Conservation (phyloP, 2,113 vertebrate genomes). For the Sturnus vulgaris region DNA sequence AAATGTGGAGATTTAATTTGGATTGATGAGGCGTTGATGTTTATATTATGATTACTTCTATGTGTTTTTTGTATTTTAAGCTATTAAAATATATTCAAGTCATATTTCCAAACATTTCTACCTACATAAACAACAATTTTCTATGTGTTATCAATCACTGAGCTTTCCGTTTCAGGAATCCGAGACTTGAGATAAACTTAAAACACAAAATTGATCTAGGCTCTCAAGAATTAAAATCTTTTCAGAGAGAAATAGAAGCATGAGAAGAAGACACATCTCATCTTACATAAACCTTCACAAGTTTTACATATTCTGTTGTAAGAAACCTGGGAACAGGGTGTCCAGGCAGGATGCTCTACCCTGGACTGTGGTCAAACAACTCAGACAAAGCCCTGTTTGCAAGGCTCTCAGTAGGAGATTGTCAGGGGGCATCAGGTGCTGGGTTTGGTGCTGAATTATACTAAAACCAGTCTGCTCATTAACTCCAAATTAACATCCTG, state of each 20-base stretch:
- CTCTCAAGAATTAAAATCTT: not conserved
- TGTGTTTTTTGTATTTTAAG: not conserved
- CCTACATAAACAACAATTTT: not conserved
- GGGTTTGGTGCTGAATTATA: not conserved
- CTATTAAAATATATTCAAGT: not conserved
- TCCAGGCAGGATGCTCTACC: not conserved
- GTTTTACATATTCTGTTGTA: not conserved
- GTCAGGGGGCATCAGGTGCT: not conserved
- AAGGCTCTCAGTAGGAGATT: not conserved
- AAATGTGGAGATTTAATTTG: not conserved
- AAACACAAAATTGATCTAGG: not conserved
- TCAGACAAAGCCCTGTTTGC: fast-evolving
- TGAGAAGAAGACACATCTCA: not conserved
- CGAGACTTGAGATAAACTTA: not conserved
- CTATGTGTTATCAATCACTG: not conserved
- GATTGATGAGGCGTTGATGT: not conserved
- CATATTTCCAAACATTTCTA: not conserved
- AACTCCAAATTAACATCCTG: not conserved
- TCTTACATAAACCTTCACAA: not conserved
- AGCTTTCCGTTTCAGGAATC: not conserved
- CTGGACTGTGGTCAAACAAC: not conserved
- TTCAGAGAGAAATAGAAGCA: not conserved
- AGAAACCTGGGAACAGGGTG: not conserved
- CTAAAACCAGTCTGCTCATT: not conserved
- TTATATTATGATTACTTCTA: not conserved